Evolutionary conservation across 1,140 invertebrate species (phyloP).

Genomic region (Hyles vespertilio): DNA sequence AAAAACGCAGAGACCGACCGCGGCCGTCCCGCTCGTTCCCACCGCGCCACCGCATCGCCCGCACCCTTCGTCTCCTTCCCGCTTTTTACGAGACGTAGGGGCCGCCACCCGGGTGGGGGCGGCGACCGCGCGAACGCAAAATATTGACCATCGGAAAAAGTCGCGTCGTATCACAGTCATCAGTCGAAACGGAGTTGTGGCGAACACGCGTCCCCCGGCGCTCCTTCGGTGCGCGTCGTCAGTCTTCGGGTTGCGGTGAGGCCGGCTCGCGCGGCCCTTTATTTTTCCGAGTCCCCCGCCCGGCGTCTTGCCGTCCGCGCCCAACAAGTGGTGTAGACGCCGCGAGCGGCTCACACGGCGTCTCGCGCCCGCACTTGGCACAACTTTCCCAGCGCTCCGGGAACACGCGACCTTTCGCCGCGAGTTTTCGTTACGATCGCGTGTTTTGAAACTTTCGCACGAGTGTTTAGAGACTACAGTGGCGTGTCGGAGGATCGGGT

Average conservation of each 20-base stretch:
- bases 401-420: constrained; percentile 28
- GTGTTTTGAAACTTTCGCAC: constrained; percentile 59
- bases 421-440: constrained; percentile 56
- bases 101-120: constrained; percentile 72
- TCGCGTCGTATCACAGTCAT: constrained; percentile 76
- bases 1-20: constrained; percentile 72
- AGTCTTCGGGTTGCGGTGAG: constrained; percentile 70
- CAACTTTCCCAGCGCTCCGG: constrained; percentile 57
- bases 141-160: constrained; percentile 78
- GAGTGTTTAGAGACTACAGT: constrained; percentile 48
- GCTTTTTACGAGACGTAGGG: constrained; percentile 76
- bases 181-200: constrained; percentile 74
- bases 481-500: constrained; percentile 58
- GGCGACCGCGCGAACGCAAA: constrained; percentile 73
- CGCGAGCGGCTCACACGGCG: constrained; percentile 49
- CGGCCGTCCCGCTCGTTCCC: constrained; percentile 69
- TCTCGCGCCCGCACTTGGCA: constrained; percentile 61
- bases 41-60: constrained; percentile 50
- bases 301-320: constrained; percentile 62
- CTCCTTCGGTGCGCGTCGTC: constrained; percentile 65
- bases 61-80: constrained; percentile 73
- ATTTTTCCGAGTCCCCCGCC: constrained; percentile 65
- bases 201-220: constrained; percentile 63
- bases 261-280: constrained; percentile 42
- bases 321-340: constrained; percentile 69